Evolutionary conservation across 2,113 vertebrate genomes (phyloP).

Genomic region (Phainopepla nitens): DNA sequence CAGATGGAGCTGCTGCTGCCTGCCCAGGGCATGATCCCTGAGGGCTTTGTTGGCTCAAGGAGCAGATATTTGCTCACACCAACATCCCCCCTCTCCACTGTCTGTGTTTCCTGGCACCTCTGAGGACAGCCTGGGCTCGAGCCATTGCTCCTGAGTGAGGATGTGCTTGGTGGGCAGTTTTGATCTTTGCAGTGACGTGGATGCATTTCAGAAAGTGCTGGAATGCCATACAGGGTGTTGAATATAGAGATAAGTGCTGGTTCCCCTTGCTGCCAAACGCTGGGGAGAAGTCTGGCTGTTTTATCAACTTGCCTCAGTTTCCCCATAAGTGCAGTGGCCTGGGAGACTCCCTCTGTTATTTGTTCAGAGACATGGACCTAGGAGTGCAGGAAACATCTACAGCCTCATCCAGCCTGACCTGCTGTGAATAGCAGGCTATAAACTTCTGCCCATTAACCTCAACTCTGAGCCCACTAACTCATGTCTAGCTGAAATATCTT

Average conservation of each 20-base stretch:
- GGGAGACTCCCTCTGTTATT: background rate
- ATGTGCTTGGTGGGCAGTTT: background rate
- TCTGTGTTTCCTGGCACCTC: background rate
- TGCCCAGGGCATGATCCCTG: fast-evolving
- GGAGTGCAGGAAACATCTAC: background rate
- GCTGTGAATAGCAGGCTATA: background rate
- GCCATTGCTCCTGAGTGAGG: fast-evolving
- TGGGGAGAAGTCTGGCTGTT: background rate
- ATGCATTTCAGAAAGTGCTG: background rate
- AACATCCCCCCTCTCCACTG: background rate
- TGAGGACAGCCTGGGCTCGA: background rate
- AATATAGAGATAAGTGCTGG: background rate
- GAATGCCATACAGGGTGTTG: background rate
- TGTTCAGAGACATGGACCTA: background rate
- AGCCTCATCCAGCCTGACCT: background rate
- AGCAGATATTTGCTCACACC: background rate
- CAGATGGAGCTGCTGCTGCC: background rate
- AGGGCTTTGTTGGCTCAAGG: background rate
- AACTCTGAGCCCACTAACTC: background rate
- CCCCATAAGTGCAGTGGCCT: background rate
- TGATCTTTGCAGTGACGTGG: background rate
- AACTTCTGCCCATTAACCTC: background rate
- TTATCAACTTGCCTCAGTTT: background rate
- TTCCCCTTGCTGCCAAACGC: background rate
- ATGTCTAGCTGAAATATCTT: background rate